These are phyloP conservation scores for Tromatobia lineatoria DNA, from an alignment of 2,888 invertebrate genomes.

Conservation along the genomic window DNA sequence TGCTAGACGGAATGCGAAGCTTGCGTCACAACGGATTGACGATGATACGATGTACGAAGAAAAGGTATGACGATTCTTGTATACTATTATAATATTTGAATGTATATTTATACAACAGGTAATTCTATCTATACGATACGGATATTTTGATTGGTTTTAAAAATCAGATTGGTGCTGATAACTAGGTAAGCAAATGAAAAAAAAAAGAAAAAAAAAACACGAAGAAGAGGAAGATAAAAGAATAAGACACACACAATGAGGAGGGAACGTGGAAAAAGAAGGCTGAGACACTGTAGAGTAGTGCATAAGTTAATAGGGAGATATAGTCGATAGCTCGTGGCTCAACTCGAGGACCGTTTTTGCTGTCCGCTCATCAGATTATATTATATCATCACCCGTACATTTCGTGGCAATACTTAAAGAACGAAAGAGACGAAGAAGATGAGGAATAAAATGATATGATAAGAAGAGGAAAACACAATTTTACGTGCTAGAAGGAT, in stretches of 20 bases:
- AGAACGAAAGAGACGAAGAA: slow-evolving; percentile 56
- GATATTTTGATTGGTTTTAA: slow-evolving; percentile 84
- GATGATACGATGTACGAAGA: slow-evolving; percentile 71
- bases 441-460: slow-evolving; percentile 30
- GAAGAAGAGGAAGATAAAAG: slow-evolving; percentile 66
- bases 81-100: slow-evolving; percentile 85
- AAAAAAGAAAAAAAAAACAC: slow-evolving; percentile 61
- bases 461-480: slow-evolving; percentile 52
- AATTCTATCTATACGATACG: slow-evolving; percentile 83
- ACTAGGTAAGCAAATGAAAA: slow-evolving; percentile 72
- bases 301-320: slow-evolving; percentile 72
- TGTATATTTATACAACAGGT: slow-evolving; percentile 85
- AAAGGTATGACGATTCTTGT: slow-evolving; percentile 81
- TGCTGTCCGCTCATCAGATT: slow-evolving; percentile 80
- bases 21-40: slow-evolving; percentile 74
- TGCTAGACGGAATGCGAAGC: slow-evolving; percentile 68
- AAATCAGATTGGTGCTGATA: slow-evolving; percentile 85
- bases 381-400: slow-evolving; percentile 73
- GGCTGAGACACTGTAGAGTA: slow-evolving; percentile 84
- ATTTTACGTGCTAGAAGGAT: slow-evolving; percentile 84
- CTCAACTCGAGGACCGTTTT: slow-evolving; percentile 81
- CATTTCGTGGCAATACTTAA: slow-evolving; percentile 84
- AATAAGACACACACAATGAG: slow-evolving; percentile 71
- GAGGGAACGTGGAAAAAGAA: slow-evolving; percentile 84
- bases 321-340: slow-evolving; percentile 82